Percentiles rank a stretch among this genome's conserved stretches.
Evolutionary conservation across 2,888 invertebrate genomes (phyloP).

Genomic region (Anthoptus insignis): DNA sequence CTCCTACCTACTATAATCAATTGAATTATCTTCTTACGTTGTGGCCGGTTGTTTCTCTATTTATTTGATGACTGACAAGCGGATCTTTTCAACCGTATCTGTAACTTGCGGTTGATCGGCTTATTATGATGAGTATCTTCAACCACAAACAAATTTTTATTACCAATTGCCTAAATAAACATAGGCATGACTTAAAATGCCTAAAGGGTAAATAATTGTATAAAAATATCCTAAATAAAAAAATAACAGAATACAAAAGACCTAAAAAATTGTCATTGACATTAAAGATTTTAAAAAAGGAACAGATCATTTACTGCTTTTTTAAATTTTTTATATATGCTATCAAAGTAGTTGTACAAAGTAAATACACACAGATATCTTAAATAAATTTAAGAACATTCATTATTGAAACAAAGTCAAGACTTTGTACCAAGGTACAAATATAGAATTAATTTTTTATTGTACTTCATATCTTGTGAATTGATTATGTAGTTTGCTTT

Average conservation of each 20-base stretch:
- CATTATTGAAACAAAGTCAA: too few relatives aligned
- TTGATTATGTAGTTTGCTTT: too few relatives aligned
- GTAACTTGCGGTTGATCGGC: constrained; percentile 23
- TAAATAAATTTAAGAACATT: too few relatives aligned
- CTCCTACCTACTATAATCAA: constrained; percentile 27
- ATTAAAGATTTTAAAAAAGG: constrained; percentile 12
- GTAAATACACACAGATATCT: too few relatives aligned
- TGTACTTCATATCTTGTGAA: too few relatives aligned
- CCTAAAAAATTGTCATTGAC: constrained; percentile 8
- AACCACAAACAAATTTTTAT: constrained; percentile 25
- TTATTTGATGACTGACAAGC: constrained; percentile 22
- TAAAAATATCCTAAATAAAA: background rate
- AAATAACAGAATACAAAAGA: background rate
- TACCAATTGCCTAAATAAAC: constrained; percentile 2
- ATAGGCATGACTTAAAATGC: background rate
- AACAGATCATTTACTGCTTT: background rate
- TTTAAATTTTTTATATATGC: constrained; percentile 5
- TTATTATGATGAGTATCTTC: constrained; percentile 22
- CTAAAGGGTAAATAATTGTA: background rate
- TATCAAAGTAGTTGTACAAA: background rate
- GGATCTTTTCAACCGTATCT: constrained; percentile 11
- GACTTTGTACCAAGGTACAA: too few relatives aligned
- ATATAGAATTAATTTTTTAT: too few relatives aligned
- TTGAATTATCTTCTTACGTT: constrained; percentile 33
- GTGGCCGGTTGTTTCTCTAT: constrained; percentile 14